Evolutionary conservation across 2,113 vertebrate species (phyloP).

Genomic region (Pangasianodon gigas): DNA sequence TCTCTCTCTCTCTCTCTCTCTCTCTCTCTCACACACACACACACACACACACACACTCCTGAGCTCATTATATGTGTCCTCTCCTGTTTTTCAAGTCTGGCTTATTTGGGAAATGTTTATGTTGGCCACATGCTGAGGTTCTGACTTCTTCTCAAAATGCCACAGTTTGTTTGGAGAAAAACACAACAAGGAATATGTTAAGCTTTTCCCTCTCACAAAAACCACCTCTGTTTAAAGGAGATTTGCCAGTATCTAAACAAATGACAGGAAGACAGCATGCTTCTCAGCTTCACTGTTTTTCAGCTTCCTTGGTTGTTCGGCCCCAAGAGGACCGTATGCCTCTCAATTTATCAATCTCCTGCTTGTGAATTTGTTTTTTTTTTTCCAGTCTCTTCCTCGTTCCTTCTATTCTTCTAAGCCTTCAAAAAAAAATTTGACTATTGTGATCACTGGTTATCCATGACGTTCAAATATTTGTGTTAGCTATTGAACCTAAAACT

Average conservation of each 20-base stretch:
- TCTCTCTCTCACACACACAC: background rate
- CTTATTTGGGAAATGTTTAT: conserved; percentile 52
- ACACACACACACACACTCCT: conserved; percentile 1
- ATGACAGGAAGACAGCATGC: conserved; percentile 48
- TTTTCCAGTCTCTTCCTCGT: conserved; percentile 4
- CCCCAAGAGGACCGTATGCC: background rate
- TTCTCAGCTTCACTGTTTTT: conserved; percentile 20
- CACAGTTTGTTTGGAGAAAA: conserved; percentile 56
- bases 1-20: background rate
- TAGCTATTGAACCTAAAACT: background rate
- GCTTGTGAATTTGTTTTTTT: background rate
- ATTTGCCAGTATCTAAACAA: conserved; percentile 61
- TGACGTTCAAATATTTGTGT: background rate
- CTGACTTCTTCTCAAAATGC: conserved; percentile 54
- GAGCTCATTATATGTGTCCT: conserved; percentile 9
- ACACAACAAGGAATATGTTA: conserved; percentile 57
- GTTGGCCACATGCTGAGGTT: conserved; percentile 50
- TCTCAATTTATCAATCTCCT: conserved; percentile 16
- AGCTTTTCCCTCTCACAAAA: conserved; percentile 54
- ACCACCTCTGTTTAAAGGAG: conserved; percentile 65
- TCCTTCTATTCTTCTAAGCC: background rate
- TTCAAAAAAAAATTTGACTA: background rate
- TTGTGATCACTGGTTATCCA: background rate
- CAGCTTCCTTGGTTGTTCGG: conserved; percentile 41
- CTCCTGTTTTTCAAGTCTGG: conserved; percentile 26